phyloP scores from a whole-genome alignment of 2,113 vertebrate species.

The Urocitellus parryii region DNA sequence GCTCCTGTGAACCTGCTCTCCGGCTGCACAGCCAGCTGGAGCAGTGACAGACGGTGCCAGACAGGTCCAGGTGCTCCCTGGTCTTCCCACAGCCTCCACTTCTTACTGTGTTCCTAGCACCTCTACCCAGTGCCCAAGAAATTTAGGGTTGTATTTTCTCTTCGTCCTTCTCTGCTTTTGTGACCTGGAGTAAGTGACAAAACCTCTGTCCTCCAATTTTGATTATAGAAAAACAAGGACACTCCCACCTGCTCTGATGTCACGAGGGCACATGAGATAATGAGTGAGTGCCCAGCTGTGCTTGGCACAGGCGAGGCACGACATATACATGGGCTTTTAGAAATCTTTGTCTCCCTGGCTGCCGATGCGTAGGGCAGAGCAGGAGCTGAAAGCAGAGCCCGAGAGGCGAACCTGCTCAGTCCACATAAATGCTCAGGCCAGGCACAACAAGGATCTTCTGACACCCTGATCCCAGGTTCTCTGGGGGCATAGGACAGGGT shows the following conservation, averaged over 20 bases:
- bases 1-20: not conserved
- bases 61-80: not conserved
- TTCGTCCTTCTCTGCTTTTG: not conserved
- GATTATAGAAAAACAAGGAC: not conserved
- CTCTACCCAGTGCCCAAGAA: not conserved
- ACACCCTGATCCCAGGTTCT: not conserved
- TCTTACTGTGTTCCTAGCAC: not conserved
- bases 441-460: not conserved
- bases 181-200: not conserved
- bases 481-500: not conserved
- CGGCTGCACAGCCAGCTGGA: not conserved
- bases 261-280: not conserved
- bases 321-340: not conserved
- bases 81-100: rapidly evolving
- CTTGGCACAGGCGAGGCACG: not conserved
- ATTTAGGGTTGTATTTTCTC: not conserved
- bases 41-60: rapidly evolving
- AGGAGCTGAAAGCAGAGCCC: not conserved
- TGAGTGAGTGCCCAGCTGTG: too few species aligned
- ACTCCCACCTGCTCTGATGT: not conserved
- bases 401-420: not conserved
- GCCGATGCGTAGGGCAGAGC: not conserved
- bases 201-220: not conserved
- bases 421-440: not conserved
- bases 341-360: not conserved